Conservation (phyloP, 2,797 vertebrate genomes). For the Hypotaenidia philippensis region DNA sequence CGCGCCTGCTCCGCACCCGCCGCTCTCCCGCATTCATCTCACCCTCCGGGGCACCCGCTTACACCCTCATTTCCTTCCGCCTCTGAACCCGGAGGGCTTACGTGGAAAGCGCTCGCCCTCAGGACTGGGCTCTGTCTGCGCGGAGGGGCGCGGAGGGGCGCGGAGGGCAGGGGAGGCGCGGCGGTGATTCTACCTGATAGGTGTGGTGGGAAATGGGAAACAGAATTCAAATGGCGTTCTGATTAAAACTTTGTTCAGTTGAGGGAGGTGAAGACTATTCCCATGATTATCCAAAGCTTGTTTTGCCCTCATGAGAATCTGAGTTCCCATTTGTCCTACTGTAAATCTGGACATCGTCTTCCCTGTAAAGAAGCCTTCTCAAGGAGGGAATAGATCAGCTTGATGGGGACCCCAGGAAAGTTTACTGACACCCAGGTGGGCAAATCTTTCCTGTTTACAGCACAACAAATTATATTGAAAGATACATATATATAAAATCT, state of each 20-base stretch:
- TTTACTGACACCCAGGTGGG: neutral
- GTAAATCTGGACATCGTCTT: neutral
- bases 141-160: neutral
- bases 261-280: neutral
- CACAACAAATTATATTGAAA: neutral
- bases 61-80: accelerated
- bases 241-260: neutral
- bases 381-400: neutral
- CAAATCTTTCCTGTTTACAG: neutral
- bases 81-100: neutral
- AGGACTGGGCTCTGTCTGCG: neutral
- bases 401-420: neutral
- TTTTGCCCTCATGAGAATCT: neutral
- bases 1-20: neutral
- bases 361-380: neutral
- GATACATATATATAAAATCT: neutral
- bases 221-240: neutral
- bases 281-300: neutral
- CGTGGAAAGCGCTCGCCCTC: neutral
- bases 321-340: neutral
- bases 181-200: accelerated
- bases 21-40: neutral
- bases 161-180: neutral
- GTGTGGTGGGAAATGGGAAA: neutral
- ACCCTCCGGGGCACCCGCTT: accelerated